Percentiles rank a stretch among this genome's conserved stretches.
Conservation (phyloP, 2,888 invertebrate genomes). For the Dynastes maya region DNA sequence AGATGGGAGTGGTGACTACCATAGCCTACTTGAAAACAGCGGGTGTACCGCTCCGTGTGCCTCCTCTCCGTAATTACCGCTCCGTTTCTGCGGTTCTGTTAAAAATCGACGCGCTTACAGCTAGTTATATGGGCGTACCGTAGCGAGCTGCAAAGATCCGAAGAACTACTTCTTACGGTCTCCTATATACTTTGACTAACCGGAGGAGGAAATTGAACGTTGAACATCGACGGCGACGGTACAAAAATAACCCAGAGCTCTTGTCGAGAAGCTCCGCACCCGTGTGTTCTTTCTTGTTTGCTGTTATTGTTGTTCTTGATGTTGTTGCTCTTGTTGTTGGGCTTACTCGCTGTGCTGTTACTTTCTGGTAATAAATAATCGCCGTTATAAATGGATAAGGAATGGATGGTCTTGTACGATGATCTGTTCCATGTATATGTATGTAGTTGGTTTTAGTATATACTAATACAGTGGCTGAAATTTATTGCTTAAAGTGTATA, state of each 20-base stretch:
- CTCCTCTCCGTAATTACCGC: conserved; percentile 40
- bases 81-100: conserved; percentile 8
- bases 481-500: conserved; percentile 18
- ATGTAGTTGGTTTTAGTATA: background rate
- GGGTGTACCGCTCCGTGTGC: conserved; percentile 42
- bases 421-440: background rate
- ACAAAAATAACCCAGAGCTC: background rate
- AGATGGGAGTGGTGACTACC: conserved; percentile 51
- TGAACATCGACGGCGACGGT: background rate
- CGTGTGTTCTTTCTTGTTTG: too few relatives aligned
- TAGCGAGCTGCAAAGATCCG: background rate
- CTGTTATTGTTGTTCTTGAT: too few relatives aligned
- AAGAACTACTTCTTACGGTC: background rate
- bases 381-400: conserved; percentile 31
- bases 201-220: conserved; percentile 16
- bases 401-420: conserved; percentile 5
- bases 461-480: conserved; percentile 18
- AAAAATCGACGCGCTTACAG: conserved; percentile 5
- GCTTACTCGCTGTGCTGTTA: background rate
- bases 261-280: background rate
- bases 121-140: too few relatives aligned
- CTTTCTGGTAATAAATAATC: conserved; percentile 44
- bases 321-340: too few relatives aligned
- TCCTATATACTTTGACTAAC: too few relatives aligned
- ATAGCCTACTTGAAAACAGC: conserved; percentile 50